Base-by-base conservation (phyloP, 2,113 vertebrate species). In the Damaliscus lunatus region DNA sequence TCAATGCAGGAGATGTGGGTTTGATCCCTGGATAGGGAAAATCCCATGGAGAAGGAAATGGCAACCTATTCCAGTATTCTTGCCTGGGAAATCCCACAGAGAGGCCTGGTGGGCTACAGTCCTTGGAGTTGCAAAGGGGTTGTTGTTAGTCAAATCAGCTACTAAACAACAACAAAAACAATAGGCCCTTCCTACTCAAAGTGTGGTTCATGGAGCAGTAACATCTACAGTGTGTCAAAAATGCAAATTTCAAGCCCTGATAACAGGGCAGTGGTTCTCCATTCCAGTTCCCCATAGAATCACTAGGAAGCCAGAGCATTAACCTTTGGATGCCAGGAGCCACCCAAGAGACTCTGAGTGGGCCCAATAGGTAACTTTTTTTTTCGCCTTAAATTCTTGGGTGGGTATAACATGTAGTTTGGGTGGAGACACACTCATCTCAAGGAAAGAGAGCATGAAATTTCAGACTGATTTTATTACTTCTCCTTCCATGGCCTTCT, bases 401-500 rank as follows among this genome's bases (percentile, higher is more conserved):
- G 5, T n/a, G 43, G 88, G 57, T 85, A 7, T 52, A 15, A 91
- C 19, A 52, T 48, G 21, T 29, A 91, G 12, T 64, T 40, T 81
- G 7, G 23, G 5, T 84, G 46, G 90, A 74, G 36, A 84, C 60
- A 93, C n/a, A 46, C 2, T 53, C 40, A 48, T 77, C 3, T 33
- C 48, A 25, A 64, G 19, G n/a, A 85, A 91, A 81, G 6, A 67
- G 3, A 89, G 12, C 33, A 91, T 33, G 48, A 90, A 93, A 77
- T 9, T 50, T 71, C 23, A 85, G 14, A 80, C 7, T 93, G 36
- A 48, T 78, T 96, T 97, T 60, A 67, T 4, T 93, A 87, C 2
- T 78, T 82, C 21, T 43, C 29, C 19, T 43, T 83, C 14, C 27
- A 80, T 36, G 5, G 10, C 4, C 1, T 92, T 92, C 60, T 64